These are phyloP conservation scores for Datnioides undecimradiatus DNA, from an alignment of 2,113 vertebrate genomes.

Conservation along the genomic window DNA sequence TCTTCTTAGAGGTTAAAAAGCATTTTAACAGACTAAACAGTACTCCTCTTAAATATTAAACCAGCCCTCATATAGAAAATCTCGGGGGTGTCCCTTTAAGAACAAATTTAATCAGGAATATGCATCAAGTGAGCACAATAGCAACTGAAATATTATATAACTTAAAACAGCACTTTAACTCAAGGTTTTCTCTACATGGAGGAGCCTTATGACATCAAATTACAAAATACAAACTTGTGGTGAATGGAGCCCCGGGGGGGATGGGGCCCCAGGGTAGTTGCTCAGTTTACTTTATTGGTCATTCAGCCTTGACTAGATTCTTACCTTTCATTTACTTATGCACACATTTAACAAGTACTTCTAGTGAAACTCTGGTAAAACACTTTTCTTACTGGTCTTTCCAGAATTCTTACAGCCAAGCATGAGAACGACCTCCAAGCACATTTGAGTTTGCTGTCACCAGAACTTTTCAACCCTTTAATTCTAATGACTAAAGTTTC, in stretches of 20 bases:
- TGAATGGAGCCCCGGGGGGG: not conserved
- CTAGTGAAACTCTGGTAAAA: conserved; percentile 5
- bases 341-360: not conserved
- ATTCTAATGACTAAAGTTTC: conserved; percentile 24
- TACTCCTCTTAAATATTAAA: not conserved
- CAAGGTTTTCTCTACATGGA: not conserved
- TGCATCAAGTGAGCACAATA: not conserved
- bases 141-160: not conserved
- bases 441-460: not conserved
- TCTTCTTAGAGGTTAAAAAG: not conserved
- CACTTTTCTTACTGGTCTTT: not conserved
- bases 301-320: not conserved
- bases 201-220: not conserved
- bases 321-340: not conserved
- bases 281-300: not conserved
- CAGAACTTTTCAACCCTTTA: not conserved
- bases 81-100: not conserved
- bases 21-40: not conserved
- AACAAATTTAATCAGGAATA: not conserved
- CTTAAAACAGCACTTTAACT: too few species aligned
- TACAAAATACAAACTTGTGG: not conserved
- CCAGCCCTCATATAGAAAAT: not conserved
- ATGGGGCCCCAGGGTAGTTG: not conserved
- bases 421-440: not conserved
- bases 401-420: not conserved